Conservation (phyloP, 2,797 vertebrate species). For the Bradypus variegatus region DNA sequence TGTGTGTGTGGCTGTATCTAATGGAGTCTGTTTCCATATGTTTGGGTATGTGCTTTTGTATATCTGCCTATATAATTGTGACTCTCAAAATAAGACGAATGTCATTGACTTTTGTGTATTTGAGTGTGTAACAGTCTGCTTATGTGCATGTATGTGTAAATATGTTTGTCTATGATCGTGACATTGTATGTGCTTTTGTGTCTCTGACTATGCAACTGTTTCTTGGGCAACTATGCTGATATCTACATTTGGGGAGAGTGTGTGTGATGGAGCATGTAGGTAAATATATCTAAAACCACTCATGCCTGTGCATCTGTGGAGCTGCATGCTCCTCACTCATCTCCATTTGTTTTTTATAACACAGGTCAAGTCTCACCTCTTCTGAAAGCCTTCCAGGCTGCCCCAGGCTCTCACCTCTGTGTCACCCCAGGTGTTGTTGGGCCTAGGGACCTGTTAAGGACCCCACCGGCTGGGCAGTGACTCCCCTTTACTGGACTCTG, state of each 20-base stretch:
- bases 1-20: neutral
- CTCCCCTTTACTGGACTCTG: conserved; percentile 9
- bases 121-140: neutral
- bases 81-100: neutral
- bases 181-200: conserved; percentile 3
- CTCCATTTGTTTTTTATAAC: conserved; percentile 20
- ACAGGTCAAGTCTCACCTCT: neutral
- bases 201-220: neutral
- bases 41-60: neutral
- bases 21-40: too few species aligned
- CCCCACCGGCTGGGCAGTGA: neutral
- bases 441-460: neutral
- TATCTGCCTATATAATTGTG: neutral
- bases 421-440: neutral
- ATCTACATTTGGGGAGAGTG: neutral
- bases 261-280: neutral
- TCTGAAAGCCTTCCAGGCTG: neutral
- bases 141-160: neutral
- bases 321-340: neutral
- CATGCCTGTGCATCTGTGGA: neutral
- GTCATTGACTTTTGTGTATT: conserved; percentile 26
- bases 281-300: neutral
- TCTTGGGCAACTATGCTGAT: neutral
- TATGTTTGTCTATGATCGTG: conserved; percentile 4
- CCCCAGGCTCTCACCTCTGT: neutral